Conservation (phyloP, 2,797 vertebrate genomes). For the Triplophysa yarkandensis region DNA sequence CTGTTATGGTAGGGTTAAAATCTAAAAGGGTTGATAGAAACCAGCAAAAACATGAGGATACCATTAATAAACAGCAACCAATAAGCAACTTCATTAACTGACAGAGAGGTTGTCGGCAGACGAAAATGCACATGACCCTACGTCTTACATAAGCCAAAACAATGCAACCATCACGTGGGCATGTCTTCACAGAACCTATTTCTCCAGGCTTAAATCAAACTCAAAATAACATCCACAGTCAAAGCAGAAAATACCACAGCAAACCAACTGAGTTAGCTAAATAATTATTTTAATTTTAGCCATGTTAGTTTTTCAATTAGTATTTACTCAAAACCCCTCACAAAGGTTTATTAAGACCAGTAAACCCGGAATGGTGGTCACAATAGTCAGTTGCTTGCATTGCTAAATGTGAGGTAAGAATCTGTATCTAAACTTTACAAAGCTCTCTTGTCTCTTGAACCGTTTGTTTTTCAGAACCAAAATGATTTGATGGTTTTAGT, state of each 20-base stretch:
- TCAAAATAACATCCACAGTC: conserved; percentile 28
- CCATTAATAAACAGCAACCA: not conserved
- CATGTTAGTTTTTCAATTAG: not conserved
- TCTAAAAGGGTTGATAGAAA: not conserved
- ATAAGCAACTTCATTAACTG: not conserved
- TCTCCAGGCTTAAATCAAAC: not conserved
- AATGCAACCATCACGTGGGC: not conserved
- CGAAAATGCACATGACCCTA: not conserved
- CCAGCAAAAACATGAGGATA: not conserved
- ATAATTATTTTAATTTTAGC: not conserved
- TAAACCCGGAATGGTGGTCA: conserved; percentile 22
- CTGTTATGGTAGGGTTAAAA: not conserved
- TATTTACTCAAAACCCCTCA: not conserved
- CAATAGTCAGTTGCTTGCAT: conserved; percentile 15
- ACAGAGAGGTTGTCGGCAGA: not conserved
- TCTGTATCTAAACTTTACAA: conserved; percentile 7
- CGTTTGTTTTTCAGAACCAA: conserved; percentile 11
- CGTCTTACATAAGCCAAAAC: not conserved
- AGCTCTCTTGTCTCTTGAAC: conserved; percentile 14
- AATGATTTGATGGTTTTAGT: not conserved
- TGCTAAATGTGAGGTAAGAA: conserved; percentile 17
- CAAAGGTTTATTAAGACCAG: conserved; percentile 25
- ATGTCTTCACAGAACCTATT: not conserved
- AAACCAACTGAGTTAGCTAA: conserved; percentile 15
- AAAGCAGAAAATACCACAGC: conserved; percentile 24